A percentile compares a stretch with the other conserved stretches of the same genome.
phyloP scores from a whole-genome alignment of 2,113 vertebrate genomes.

The Tiliqua scincoides region DNA sequence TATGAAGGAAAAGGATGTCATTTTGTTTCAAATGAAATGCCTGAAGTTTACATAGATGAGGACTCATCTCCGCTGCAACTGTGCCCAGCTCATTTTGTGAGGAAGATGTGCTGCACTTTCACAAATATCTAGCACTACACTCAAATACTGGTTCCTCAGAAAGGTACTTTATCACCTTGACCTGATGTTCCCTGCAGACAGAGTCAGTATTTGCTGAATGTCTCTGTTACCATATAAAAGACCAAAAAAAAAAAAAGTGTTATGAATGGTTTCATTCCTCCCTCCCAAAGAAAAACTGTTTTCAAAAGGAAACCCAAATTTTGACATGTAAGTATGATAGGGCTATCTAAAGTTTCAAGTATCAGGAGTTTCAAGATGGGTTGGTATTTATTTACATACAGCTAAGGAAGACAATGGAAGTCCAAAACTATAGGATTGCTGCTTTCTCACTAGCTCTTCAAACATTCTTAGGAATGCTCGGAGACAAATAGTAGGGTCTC shows the following conservation, averaged over 20 bases:
- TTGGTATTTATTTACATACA: neutral
- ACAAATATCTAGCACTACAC: constrained; percentile 24
- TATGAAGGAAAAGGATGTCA: neutral
- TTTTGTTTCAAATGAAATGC: constrained; percentile 14
- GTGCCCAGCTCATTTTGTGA: constrained; percentile 8
- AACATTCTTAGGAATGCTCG: neutral
- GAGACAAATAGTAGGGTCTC: neutral
- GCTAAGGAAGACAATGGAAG: neutral
- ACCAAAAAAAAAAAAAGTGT: neutral
- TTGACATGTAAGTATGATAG: neutral
- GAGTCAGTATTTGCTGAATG: neutral
- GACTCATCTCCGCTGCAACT: neutral
- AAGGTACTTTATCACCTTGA: constrained; percentile 37
- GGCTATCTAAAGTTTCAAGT: neutral
- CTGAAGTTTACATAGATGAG: constrained; percentile 1
- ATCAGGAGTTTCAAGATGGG: too few species aligned
- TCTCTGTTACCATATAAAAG: neutral
- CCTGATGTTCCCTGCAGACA: neutral
- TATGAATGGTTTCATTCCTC: neutral
- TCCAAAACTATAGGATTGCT: neutral
- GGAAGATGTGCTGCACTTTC: neutral
- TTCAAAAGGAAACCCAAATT: neutral
- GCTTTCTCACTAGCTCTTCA: neutral
- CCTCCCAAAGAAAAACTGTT: neutral
- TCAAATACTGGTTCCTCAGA: constrained; percentile 6